phyloP scores from a whole-genome alignment of 92 coral and sea anemone species.

The Phenganax marumi region DNA sequence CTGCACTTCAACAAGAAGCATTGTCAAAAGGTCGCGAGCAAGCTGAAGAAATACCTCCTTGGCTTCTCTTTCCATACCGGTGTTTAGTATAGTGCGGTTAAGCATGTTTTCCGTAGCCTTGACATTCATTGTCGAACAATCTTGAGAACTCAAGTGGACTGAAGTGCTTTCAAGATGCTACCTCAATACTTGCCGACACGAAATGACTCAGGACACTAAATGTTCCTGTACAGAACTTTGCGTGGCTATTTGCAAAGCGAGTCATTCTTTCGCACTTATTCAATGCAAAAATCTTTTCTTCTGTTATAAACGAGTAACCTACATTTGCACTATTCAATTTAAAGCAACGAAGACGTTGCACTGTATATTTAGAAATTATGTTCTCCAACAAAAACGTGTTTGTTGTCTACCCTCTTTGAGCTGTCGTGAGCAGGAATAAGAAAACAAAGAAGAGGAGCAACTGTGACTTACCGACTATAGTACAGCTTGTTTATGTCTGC shows the following conservation, averaged over 20 bases:
- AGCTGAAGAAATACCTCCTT: background rate
- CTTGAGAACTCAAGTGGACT: background rate
- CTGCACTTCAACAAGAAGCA: background rate
- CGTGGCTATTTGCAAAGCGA: background rate
- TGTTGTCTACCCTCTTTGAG: background rate
- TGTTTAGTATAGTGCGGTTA: background rate
- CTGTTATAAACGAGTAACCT: background rate
- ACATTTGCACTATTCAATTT: background rate
- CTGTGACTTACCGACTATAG: too few relatives aligned
- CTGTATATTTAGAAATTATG: background rate
- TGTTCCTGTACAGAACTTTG: background rate
- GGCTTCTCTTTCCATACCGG: background rate
- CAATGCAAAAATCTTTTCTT: background rate
- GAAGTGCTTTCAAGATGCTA: background rate
- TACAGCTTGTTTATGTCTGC: too few relatives aligned
- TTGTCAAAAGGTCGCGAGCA: conserved; percentile 11
- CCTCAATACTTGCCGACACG: conserved; percentile 15
- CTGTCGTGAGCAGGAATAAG: background rate
- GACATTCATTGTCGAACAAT: background rate
- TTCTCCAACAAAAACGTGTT: conserved; percentile 3
- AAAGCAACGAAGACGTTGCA: too few relatives aligned
- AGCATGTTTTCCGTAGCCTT: conserved; percentile 13
- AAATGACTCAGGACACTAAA: background rate
- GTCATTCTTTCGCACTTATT: background rate
- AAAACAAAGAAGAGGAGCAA: too few relatives aligned